Percentiles rank a stretch among this genome's conserved stretches.
These are phyloP conservation scores for Seira ritae DNA, from an alignment of 2,888 invertebrate species.

Conservation along the genomic window DNA sequence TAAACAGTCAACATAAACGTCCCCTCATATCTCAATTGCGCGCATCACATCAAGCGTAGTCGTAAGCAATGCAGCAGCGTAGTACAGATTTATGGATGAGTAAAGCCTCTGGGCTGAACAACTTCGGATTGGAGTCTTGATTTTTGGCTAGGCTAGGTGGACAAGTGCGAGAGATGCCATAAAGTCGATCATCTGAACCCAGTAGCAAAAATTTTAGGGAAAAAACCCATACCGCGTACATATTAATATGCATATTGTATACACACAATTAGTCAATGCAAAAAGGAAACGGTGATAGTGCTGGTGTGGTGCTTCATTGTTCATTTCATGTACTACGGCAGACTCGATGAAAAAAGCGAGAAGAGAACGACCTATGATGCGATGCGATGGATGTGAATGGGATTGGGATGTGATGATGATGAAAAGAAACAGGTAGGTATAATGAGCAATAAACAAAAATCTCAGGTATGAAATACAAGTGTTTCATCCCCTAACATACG, in stretches of 20 bases:
- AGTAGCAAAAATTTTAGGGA: constrained; percentile 15
- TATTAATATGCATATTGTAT: background rate
- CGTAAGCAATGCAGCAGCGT: background rate
- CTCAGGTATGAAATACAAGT: constrained; percentile 6
- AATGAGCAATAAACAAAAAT: constrained; percentile 12
- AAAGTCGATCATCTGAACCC: constrained; percentile 33
- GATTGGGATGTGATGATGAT: background rate
- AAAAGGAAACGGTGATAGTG: background rate
- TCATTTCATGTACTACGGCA: too few species aligned
- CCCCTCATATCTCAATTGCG: too few species aligned
- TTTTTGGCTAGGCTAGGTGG: background rate
- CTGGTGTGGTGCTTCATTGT: background rate
- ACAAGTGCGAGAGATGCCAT: constrained; percentile 11
- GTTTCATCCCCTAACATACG: background rate
- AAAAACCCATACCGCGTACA: background rate
- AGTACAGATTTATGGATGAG: background rate
- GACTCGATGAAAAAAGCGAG: too few species aligned
- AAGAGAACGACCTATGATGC: too few species aligned
- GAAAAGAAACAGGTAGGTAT: constrained; percentile 34
- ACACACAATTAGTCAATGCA: background rate
- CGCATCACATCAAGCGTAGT: too few species aligned
- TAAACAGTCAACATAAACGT: too few species aligned
- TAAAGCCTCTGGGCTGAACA: background rate
- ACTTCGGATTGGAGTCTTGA: background rate
- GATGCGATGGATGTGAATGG: background rate